Conservation (phyloP, 2,113 vertebrate species). For the Anser brachyrhynchus region DNA sequence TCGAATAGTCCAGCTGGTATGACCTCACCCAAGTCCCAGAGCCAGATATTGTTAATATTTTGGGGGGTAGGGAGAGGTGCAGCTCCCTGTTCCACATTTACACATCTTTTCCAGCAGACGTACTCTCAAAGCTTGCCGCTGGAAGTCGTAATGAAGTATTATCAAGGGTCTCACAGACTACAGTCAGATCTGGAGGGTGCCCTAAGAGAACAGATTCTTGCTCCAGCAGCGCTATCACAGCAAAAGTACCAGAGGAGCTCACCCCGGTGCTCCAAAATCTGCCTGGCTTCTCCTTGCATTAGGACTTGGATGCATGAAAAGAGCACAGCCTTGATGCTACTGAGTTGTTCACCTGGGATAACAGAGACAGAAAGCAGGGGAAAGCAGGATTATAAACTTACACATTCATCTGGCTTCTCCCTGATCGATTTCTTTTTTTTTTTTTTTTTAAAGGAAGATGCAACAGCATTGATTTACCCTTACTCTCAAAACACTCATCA, state of each 20-base stretch:
- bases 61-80: not conserved
- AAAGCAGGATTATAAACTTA: not conserved
- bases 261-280: not conserved
- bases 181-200: not conserved
- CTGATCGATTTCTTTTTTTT: not conserved
- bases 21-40: not conserved
- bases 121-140: not conserved
- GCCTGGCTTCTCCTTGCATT: not conserved
- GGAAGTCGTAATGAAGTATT: not conserved
- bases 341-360: not conserved
- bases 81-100: not conserved
- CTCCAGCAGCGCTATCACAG: not conserved
- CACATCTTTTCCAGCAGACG: not conserved
- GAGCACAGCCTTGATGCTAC: not conserved
- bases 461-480: conserved; percentile 8
- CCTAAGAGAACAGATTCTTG: not conserved
- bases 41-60: not conserved
- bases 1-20: not conserved
- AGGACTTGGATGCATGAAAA: not conserved
- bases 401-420: not conserved
- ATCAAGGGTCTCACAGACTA: not conserved
- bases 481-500: not conserved
- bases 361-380: not conserved
- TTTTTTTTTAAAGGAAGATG: not conserved
- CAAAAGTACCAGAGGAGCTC: not conserved